Base-by-base conservation (phyloP, 2,888 invertebrate genomes). In the Drosophila tanythrix region DNA sequence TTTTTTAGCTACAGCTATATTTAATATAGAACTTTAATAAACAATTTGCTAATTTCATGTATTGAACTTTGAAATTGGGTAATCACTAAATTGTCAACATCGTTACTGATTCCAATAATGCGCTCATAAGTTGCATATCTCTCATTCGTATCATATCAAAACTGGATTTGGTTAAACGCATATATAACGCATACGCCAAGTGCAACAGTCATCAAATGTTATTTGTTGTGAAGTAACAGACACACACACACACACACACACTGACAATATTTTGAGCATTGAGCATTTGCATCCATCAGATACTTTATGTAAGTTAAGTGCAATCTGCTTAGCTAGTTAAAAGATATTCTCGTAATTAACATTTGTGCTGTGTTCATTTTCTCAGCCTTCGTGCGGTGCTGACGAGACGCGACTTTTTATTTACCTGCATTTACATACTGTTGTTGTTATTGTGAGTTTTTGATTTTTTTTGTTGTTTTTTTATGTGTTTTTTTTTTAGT, bases 381-480 rank as follows among this genome's bases (percentile, higher is more conserved):
- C 91, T 86, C 91, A 91, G 92, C 92, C 92, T 92, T 91, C 91
- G 84, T 77, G 75, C 74, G n/a, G 61, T 25, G 55, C 52, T 33
- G 65, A 46, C 50, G 59, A 63, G 64, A 58, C 59, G 77, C 60
- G 76, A 79, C 59, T 71, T 74, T 79, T 65, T 72, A 59, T 68
- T 57, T 64, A 65, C 66, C 33, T 70, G 76, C 63, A 81, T 74
- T 74, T 71, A 67, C 79, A 79, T 76, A 69, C 66, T 62, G 29
- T 35, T 43, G 75, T 62, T 53, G 55, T 62, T 33, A 33, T 33
- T 79, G 72, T 53, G 59, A 29, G 29, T n/a, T 40, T 56, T 29
- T n/a, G 2, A 21, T 31, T 61, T 74, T 70, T 61, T 25, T 21
- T 36, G 10, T 29, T 43, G 15, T 7, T 40, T 53, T 10, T 61